Evolutionary conservation across 1,140 invertebrate species (phyloP).

Genomic region (Ooceraea biroi): DNA sequence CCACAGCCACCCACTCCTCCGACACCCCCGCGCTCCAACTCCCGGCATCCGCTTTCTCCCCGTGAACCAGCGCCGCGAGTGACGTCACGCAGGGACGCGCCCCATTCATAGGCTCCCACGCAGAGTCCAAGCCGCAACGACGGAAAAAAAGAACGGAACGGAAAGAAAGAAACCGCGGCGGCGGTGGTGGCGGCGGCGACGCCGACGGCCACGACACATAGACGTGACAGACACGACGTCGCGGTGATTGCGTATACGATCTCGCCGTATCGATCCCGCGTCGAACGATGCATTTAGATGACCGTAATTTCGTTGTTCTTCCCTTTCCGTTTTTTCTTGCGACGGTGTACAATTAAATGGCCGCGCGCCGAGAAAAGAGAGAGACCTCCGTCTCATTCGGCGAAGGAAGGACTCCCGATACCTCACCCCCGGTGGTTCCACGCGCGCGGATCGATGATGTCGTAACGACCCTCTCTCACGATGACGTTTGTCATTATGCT

Average conservation of each 20-base stretch:
- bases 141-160: constrained; percentile 33
- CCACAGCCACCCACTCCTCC: constrained; percentile 57
- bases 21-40: constrained; percentile 58
- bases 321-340: not conserved
- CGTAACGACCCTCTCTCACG: constrained; percentile 62
- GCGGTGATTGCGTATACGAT: constrained; percentile 5
- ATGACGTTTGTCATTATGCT: constrained; percentile 73
- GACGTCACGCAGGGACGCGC: constrained; percentile 84
- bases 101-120: constrained; percentile 84
- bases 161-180: constrained; percentile 69
- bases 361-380: constrained; percentile 12
- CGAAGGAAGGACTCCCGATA: constrained; percentile 1
- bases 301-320: constrained; percentile 43
- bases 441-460: constrained; percentile 67
- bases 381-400: not conserved
- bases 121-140: constrained; percentile 71
- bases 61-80: constrained; percentile 68
- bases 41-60: constrained; percentile 45
- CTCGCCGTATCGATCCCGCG: not conserved
- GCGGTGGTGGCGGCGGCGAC: not conserved
- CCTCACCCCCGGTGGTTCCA: constrained; percentile 20
- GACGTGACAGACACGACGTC: constrained; percentile 2
- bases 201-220: not conserved
- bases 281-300: constrained; percentile 6
- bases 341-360: constrained; percentile 46